Percentiles rank a stretch among this genome's conserved stretches.
Conservation (phyloP, 2,888 invertebrate species). For the Platycheirus rosarum region DNA sequence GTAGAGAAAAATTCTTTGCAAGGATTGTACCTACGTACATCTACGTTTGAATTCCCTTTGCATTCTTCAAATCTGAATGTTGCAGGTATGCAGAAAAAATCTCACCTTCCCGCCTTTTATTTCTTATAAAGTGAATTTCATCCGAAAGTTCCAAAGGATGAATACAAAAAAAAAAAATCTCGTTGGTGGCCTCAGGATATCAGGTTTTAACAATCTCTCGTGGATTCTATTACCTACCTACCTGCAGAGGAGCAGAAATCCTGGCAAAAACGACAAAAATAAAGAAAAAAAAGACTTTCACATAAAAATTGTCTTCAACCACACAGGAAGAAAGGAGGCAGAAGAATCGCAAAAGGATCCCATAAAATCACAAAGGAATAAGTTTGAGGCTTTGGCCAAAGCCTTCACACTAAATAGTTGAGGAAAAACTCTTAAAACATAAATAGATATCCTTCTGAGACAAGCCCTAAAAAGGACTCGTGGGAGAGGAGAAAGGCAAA, state of each 20-base stretch:
- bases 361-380: constrained; percentile 38
- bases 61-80: constrained; percentile 5
- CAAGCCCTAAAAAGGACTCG: constrained; percentile 34
- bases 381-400: constrained; percentile 32
- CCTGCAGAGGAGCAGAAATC: constrained; percentile 25
- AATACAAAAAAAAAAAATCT: constrained; percentile 10
- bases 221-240: constrained; percentile 34
- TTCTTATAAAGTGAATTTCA: constrained; percentile 16
- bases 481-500: constrained; percentile 14
- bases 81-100: constrained; percentile 9
- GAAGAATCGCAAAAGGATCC: constrained; percentile 37
- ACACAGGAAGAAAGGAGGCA: constrained; percentile 9
- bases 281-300: constrained; percentile 15
- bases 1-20: constrained; percentile 8
- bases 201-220: constrained; percentile 33
- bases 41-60: constrained; percentile 2
- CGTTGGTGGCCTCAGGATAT: constrained; percentile 39
- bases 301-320: constrained; percentile 32
- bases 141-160: constrained; percentile 24
- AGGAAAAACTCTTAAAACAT: constrained; percentile 8
- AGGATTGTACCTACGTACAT: not conserved
- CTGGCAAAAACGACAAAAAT: not conserved
- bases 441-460: constrained; percentile 23
- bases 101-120: constrained; percentile 7
- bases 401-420: constrained; percentile 37